Evolutionary conservation across 2,888 invertebrate species (phyloP).

Genomic region (Calliopum simillimum): DNA sequence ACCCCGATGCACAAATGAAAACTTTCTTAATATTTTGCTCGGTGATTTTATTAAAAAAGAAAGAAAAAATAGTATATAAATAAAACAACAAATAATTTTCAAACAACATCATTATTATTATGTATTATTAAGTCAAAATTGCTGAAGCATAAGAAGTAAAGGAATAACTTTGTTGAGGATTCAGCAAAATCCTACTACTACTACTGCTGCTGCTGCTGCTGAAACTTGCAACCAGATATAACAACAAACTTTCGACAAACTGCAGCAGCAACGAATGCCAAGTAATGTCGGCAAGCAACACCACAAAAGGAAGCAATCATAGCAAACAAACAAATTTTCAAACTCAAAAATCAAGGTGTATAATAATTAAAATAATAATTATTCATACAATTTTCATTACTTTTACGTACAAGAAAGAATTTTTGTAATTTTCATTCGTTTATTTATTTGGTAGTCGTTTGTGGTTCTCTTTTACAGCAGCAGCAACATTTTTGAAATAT

Average conservation of each 20-base stretch:
- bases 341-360: slow-evolving; percentile 13
- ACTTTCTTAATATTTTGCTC: slow-evolving; percentile 6
- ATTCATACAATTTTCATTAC: slow-evolving; percentile 20
- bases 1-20: background rate
- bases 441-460: background rate
- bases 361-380: slow-evolving; percentile 21
- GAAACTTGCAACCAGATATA: background rate
- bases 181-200: background rate
- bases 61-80: no score
- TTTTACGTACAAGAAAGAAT: background rate
- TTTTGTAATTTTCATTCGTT: slow-evolving; percentile 1
- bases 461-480: slow-evolving; percentile 1
- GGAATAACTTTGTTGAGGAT: no score
- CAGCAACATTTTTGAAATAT: slow-evolving; percentile 9
- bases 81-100: background rate
- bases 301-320: no score
- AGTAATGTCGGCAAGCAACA: background rate
- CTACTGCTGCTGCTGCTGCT: background rate
- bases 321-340: no score
- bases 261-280: background rate
- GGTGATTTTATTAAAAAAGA: slow-evolving; percentile 24
- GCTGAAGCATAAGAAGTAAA: background rate
- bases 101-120: background rate
- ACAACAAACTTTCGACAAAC: background rate
- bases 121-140: background rate